Evolutionary conservation across 2,113 vertebrate genomes (phyloP).

Genomic region (Mastomys natalensis): DNA sequence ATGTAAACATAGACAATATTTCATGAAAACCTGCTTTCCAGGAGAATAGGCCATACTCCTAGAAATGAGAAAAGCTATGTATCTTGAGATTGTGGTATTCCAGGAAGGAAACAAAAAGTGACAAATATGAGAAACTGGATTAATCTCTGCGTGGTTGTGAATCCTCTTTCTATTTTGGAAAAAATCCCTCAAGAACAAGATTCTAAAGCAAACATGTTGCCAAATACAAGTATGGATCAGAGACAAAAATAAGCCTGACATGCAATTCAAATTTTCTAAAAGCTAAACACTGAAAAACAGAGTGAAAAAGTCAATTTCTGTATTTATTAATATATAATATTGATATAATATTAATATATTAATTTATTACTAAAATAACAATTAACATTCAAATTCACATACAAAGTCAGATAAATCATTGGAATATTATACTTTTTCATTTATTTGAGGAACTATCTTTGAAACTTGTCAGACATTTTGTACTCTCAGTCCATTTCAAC

Average conservation of each 20-base stretch:
- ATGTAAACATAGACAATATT: neutral
- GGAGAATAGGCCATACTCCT: neutral
- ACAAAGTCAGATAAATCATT: neutral
- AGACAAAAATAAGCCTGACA: neutral
- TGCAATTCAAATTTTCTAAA: neutral
- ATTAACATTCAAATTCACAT: neutral
- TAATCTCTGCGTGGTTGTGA: conserved; percentile 6
- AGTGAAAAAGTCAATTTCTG: neutral
- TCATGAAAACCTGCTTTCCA: neutral
- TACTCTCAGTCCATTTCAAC: neutral
- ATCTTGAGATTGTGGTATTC: neutral
- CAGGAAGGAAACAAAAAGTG: neutral
- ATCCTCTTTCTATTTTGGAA: neutral
- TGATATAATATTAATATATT: neutral
- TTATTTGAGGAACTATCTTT: neutral
- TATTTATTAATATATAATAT: neutral
- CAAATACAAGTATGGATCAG: neutral
- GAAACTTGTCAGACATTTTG: neutral
- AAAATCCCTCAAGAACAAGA: neutral
- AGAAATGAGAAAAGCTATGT: neutral
- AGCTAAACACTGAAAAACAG: neutral
- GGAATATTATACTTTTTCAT: neutral
- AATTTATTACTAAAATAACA: neutral
- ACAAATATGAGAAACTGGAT: neutral
- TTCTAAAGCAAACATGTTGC: neutral